A percentile compares a stretch with the other conserved stretches of the same genome.
Evolutionary conservation across 2,888 invertebrate species (phyloP).

Genomic region (Allolobophora icterica): DNA sequence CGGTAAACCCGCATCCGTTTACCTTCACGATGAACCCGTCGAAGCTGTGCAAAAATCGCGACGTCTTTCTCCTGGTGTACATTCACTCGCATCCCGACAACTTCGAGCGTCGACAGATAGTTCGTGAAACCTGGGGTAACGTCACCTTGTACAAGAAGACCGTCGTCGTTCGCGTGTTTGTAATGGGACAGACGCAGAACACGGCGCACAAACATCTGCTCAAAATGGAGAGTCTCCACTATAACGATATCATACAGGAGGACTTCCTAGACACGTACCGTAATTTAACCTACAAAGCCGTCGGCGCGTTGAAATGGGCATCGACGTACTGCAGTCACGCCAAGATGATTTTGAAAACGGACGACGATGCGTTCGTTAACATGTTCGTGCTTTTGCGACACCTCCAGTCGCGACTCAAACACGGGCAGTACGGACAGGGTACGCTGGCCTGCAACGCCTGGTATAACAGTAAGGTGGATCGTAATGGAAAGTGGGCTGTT

Average conservation of each 20-base stretch:
- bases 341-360: constrained; percentile 65
- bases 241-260: constrained; percentile 62
- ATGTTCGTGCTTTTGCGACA: constrained; percentile 64
- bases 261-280: constrained; percentile 65
- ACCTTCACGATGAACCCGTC: neutral
- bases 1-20: neutral
- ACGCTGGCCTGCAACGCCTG: constrained; percentile 12
- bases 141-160: constrained; percentile 48
- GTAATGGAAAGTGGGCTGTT: constrained; percentile 31
- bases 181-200: constrained; percentile 29
- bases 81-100: constrained; percentile 62
- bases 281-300: constrained; percentile 66
- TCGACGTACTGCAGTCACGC: constrained; percentile 61
- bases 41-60: neutral
- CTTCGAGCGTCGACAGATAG: constrained; percentile 59
- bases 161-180: constrained; percentile 58
- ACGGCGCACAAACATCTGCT: constrained; percentile 52
- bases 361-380: constrained; percentile 68
- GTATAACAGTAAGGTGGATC: neutral
- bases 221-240: constrained; percentile 55
- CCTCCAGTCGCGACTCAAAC: constrained; percentile 32
- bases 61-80: constrained; percentile 52
- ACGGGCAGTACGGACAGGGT: neutral
- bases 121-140: constrained; percentile 63
- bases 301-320: constrained; percentile 66